Evolutionary conservation across 1,140 invertebrate genomes (phyloP).

Genomic region (Metopolophium dirhodum): DNA sequence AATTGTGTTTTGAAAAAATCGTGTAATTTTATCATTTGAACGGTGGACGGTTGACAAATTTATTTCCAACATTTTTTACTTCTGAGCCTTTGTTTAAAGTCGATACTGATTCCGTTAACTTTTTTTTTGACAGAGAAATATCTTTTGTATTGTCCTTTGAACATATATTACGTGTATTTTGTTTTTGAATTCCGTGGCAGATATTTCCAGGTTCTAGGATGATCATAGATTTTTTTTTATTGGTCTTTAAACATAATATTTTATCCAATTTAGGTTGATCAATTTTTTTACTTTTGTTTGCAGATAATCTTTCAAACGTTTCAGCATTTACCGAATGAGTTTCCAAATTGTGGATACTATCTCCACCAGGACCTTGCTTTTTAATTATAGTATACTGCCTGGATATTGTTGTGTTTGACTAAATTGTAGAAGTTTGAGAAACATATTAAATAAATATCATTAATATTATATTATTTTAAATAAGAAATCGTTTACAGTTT

Average conservation of each 20-base stretch:
- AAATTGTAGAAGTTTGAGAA: background rate
- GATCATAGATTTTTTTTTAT: background rate
- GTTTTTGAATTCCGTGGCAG: background rate
- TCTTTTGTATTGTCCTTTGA: background rate
- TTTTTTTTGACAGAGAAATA: background rate
- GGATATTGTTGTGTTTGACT: background rate
- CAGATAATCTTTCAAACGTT: background rate
- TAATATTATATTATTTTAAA: background rate
- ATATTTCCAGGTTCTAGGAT: background rate
- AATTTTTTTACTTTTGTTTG: background rate
- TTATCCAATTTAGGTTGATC: background rate
- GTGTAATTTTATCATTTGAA: background rate
- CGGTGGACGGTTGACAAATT: background rate
- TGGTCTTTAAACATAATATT: background rate
- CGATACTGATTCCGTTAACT: background rate
- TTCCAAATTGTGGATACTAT: background rate
- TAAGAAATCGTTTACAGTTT: background rate
- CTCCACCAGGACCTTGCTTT: conserved; percentile 1
- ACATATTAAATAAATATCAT: background rate
- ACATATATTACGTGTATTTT: background rate
- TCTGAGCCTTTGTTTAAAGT: background rate
- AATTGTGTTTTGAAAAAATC: background rate
- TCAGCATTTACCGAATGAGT: background rate
- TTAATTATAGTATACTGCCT: background rate
- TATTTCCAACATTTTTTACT: background rate